Evolutionary conservation across 2,888 invertebrate species (phyloP).

Genomic region (Nycteola revayana): DNA sequence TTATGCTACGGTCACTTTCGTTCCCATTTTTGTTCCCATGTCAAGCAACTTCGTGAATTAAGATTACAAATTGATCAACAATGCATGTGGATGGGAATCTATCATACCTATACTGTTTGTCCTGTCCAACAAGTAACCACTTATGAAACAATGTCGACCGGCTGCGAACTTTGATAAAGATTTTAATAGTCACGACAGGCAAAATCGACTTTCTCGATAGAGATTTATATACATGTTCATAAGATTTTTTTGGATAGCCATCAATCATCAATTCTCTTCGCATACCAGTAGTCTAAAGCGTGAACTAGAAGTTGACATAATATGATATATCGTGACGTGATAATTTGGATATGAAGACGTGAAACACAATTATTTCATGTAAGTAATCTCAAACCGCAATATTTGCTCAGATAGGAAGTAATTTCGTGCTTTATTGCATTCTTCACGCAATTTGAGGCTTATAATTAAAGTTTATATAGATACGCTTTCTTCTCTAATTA

Average conservation of each 20-base stretch:
- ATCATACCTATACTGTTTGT: slow-evolving; percentile 32
- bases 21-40: slow-evolving; percentile 51
- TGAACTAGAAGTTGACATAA: slow-evolving; percentile 12
- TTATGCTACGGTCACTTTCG: slow-evolving; percentile 42
- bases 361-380: slow-evolving; percentile 20
- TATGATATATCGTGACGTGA: slow-evolving; percentile 22
- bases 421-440: slow-evolving; percentile 72
- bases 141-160: slow-evolving; percentile 38
- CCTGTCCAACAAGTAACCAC: slow-evolving; percentile 22
- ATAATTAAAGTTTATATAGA: slow-evolving; percentile 61
- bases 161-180: slow-evolving; percentile 2
- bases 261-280: slow-evolving; percentile 25
- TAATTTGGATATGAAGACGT: slow-evolving; percentile 14
- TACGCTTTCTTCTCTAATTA: slow-evolving; percentile 62
- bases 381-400: slow-evolving; percentile 41
- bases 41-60: slow-evolving; percentile 39
- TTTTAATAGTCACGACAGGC: slow-evolving; percentile 8
- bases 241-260: slow-evolving; percentile 8
- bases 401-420: slow-evolving; percentile 58
- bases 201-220: slow-evolving; percentile 8
- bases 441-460: slow-evolving; percentile 60
- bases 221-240: slow-evolving; percentile 6
- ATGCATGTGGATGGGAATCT: slow-evolving; percentile 34
- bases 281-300: slow-evolving; percentile 17
- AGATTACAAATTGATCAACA: slow-evolving; percentile 43